Evolutionary conservation across 30 jellyfish, hydroid and myxozoan species (phyloP).

Genomic region (Euphysa ruthae): DNA sequence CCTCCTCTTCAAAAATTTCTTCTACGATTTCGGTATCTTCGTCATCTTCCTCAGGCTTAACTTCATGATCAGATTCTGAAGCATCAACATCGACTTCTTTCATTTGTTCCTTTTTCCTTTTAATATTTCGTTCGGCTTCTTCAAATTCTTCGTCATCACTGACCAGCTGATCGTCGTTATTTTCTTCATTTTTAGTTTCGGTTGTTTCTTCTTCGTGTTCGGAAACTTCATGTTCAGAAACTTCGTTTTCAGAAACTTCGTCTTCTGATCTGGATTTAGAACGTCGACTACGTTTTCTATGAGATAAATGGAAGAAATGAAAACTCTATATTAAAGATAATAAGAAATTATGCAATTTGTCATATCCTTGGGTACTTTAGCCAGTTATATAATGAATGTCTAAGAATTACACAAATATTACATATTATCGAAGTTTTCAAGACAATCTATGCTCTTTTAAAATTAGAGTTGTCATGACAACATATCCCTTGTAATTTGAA

Average conservation of each 20-base stretch:
- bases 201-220: conserved; percentile 8
- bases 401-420: too few species aligned
- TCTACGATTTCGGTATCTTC: conserved; percentile 25
- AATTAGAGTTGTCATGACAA: too few species aligned
- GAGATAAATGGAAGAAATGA: too few species aligned
- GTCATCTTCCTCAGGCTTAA: conserved; percentile 11
- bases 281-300: conserved; percentile 24
- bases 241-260: conserved; percentile 19
- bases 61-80: conserved; percentile 14
- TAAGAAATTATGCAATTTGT: too few species aligned
- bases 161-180: background rate
- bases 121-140: conserved; percentile 37
- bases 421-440: too few species aligned
- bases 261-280: conserved; percentile 7
- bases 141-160: conserved; percentile 38
- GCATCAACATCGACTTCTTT: conserved; percentile 12
- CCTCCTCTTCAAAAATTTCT: conserved; percentile 23
- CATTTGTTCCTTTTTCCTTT: conserved; percentile 23
- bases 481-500: too few species aligned
- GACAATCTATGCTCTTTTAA: too few species aligned
- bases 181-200: background rate
- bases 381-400: too few species aligned
- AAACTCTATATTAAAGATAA: too few species aligned
- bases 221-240: background rate
- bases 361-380: too few species aligned